Base-by-base conservation (phyloP, 2,888 invertebrate genomes). In the Hydroisotoma schaefferi region DNA sequence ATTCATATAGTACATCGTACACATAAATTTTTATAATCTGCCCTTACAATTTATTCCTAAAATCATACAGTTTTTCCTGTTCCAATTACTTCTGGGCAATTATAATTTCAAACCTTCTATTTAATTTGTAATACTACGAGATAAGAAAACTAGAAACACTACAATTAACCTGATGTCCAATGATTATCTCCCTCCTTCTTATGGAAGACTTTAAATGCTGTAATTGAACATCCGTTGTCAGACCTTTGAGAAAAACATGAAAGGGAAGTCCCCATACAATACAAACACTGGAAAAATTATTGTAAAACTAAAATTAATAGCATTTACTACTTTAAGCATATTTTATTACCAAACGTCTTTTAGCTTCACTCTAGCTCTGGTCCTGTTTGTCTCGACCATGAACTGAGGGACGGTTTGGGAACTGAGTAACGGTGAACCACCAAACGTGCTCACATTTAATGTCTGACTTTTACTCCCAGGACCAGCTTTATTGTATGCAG, bases 401-500 rank as follows among this genome's bases (percentile, higher is more conserved):
- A 63, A 65, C 52, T 69, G 60, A 5, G 69, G 63, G 15, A 47
- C 26, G 2, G 62, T 56, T 20, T 43, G 46, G 8, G 65, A 48
- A n/a, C 57, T 63, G 18, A 71, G 59, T 8, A 53, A 57, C 20
- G 71, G 71, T 33, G 55, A 27, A 5, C 51, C 55, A 8, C 69
- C 71, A 1, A 70, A 48, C 5, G 71, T 71, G 23, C 64, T 67
- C 28, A 65, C 57, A 43, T 70, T 71, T 78, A 87, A 77, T 18
- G 84, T 83, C 55, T 85, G 83, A 71, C 86, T 86, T 2, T 86
- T 81, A 22, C 84, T 83, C 22, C 87, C 86, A 70, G 82, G 82
- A 47, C 87, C 87, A 55, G 87, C 85, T 76, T 84, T 85, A 74
- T 87, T 87, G 75, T 84, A 83, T 5, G 85, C 84, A 29, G 83